phyloP scores from a whole-genome alignment of 1,140 invertebrate genomes.

The Macrocentrus cingulum region DNA sequence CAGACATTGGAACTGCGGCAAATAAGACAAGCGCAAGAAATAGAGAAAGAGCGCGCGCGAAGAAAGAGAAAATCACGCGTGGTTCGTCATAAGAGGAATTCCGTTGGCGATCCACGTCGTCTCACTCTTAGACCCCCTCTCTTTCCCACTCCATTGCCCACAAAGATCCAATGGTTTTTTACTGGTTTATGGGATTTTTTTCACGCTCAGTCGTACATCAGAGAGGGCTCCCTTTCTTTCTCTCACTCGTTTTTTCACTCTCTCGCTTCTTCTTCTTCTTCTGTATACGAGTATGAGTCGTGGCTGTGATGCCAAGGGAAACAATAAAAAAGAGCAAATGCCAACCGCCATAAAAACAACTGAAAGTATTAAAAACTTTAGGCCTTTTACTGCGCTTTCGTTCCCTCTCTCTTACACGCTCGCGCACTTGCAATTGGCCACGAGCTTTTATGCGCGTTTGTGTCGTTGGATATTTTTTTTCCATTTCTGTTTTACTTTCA shows the following conservation, averaged over 20 bases:
- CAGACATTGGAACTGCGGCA: conserved; percentile 3
- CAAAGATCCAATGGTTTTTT: conserved; percentile 52
- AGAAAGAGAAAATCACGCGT: conserved; percentile 54
- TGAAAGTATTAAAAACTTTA: conserved; percentile 55
- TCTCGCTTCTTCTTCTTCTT: conserved; percentile 21
- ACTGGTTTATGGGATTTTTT: conserved; percentile 61
- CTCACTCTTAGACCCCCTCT: conserved; percentile 10
- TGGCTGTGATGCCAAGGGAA: conserved; percentile 20
- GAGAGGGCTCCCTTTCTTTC: conserved; percentile 32
- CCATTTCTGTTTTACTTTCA: neutral
- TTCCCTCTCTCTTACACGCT: neutral
- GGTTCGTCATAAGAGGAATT: conserved; percentile 59
- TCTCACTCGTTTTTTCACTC: conserved; percentile 21
- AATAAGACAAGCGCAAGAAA: neutral
- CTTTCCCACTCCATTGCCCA: conserved; percentile 35
- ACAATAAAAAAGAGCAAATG: conserved; percentile 46
- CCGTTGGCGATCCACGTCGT: conserved; percentile 42
- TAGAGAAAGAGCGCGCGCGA: conserved; percentile 25
- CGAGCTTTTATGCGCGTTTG: neutral
- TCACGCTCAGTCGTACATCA: conserved; percentile 58
- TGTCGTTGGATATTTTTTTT: neutral
- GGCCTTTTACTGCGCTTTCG: conserved; percentile 30
- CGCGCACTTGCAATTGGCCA: neutral
- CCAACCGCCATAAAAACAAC: conserved; percentile 57
- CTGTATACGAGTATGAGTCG: conserved; percentile 17